phyloP scores from a whole-genome alignment of 2,113 vertebrate genomes.

The Hiodon alosoides region DNA sequence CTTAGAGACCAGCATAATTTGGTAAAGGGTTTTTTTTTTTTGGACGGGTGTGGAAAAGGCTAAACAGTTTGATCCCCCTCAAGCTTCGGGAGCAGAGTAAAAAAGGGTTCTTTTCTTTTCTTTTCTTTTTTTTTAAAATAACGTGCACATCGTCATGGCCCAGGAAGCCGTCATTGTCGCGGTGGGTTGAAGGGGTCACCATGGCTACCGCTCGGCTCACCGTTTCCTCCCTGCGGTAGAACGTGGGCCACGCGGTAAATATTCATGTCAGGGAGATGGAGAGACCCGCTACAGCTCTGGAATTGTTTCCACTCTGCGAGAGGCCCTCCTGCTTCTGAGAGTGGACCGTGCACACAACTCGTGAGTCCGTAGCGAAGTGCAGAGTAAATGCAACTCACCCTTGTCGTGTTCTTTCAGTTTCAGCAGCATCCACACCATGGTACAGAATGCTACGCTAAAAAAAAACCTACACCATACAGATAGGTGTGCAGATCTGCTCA shows the following conservation, averaged over 20 bases:
- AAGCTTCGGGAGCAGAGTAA: neutral
- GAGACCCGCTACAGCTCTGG: too few relatives aligned
- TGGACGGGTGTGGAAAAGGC: conserved; percentile 3
- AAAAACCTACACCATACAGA: too few relatives aligned
- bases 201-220: conserved; percentile 8
- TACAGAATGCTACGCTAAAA: too few relatives aligned
- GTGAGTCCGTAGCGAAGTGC: too few relatives aligned
- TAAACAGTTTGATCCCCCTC: conserved; percentile 4
- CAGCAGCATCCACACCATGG: too few relatives aligned
- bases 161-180: neutral
- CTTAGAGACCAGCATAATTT: conserved; percentile 16
- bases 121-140: neutral
- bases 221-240: neutral
- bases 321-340: neutral
- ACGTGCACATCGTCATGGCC: too few relatives aligned
- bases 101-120: neutral
- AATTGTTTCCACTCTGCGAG: too few relatives aligned
- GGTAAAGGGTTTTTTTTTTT: conserved; percentile 8
- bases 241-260: neutral
- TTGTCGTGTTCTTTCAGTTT: neutral
- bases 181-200: neutral
- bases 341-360: neutral
- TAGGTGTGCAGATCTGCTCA: too few relatives aligned
- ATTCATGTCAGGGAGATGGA: neutral
- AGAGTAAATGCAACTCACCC: neutral